A percentile compares a stretch with the other conserved stretches of the same genome.
phyloP scores from a whole-genome alignment of 2,113 vertebrate species.

The Rhinolophus sinicus region DNA sequence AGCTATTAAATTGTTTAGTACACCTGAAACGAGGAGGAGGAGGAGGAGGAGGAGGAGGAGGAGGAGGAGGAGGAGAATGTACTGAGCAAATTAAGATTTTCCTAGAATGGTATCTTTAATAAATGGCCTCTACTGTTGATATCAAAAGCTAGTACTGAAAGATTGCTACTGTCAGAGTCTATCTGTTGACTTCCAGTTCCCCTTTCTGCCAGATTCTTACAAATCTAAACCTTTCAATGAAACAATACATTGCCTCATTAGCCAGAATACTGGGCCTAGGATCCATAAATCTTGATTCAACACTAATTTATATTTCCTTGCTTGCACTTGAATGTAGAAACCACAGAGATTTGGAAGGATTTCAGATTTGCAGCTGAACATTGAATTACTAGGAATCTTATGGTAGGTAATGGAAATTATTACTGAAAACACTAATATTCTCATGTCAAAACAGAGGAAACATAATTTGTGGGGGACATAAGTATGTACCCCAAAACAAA shows the following conservation, averaged over 20 bases:
- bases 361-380: background rate
- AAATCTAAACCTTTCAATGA: background rate
- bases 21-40: too few relatives aligned
- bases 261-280: background rate
- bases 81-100: background rate
- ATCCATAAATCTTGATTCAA: conserved; percentile 20
- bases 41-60: too few relatives aligned
- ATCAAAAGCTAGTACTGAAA: background rate
- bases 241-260: conserved; percentile 24
- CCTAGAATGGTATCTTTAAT: background rate
- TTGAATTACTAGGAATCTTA: background rate
- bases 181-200: background rate
- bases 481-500: background rate
- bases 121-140: background rate
- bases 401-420: background rate
- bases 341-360: background rate
- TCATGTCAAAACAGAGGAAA: background rate
- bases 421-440: background rate
- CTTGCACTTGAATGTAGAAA: background rate
- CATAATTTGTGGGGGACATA: background rate
- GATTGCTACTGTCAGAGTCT: background rate
- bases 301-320: conserved; percentile 1
- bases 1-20: too few relatives aligned
- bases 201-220: background rate
- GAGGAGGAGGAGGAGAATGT: background rate